Base-by-base conservation (phyloP, 2,888 invertebrate species). In the Ischnus inquisitorius region DNA sequence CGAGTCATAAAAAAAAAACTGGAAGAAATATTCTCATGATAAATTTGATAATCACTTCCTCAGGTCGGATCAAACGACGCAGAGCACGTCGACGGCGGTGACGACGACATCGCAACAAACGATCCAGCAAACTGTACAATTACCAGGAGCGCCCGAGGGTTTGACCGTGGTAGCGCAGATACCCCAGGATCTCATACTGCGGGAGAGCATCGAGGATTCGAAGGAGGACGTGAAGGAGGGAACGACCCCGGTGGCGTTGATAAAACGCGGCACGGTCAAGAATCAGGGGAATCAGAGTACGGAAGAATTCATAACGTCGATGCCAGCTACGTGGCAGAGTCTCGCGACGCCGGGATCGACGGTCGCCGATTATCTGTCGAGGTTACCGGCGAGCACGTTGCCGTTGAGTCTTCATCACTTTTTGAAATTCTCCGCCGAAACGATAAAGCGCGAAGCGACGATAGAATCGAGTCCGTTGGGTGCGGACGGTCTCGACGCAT, bases 101-200 rank as follows among this genome's bases (percentile, higher is more conserved):
- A 93, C 93, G 3, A 93, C 93, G 14, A 91, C 92, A 10, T 91
- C 93, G 0, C 93, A 93, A 67, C 93, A 93, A 68, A 93, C 93
- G n/a, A 93, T 93, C 64, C 93, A 93, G 64, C 93, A 93, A 65
- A 93, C 93, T 0, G 93, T 93, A 0, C 93, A 93, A 64, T 86
- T 93, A 6, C 95, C 95, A 3, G 95, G 95, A 25, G 93, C 95
- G 3, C 94, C 95, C 0, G 95, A 95, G 94, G 96, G 96, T 28
- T 94, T 97, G 87, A 96, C 96, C 71, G 95, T 97, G 34, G 94
- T 97, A 25, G 95, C 96, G 0, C 95, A 96, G 10, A 92, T 97
- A 77, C 96, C 97, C 0, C 96, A 96, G 88, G 96, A 97, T 88
- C 95, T 97, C 91, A 96, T 96, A 89, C 90, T 96, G 25, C 93